Evolutionary conservation across 2,888 invertebrate species (phyloP).

Genomic region (Epirrhoe alternata): DNA sequence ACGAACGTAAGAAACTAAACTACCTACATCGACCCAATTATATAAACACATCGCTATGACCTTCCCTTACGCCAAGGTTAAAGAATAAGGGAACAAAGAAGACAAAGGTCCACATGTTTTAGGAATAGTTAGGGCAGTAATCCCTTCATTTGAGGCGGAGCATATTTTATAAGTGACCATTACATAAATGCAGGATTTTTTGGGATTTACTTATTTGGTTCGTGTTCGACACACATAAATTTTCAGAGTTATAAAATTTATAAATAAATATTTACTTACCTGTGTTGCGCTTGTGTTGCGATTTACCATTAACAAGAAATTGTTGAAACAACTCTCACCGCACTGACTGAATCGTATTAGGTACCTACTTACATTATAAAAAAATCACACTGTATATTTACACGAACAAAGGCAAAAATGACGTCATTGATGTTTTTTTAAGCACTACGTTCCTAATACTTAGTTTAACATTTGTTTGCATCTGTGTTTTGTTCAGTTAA

Average conservation of each 20-base stretch:
- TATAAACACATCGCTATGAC: conserved; percentile 75
- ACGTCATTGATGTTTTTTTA: conserved; percentile 52
- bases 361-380: conserved; percentile 38
- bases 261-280: conserved; percentile 14
- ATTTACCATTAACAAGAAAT: conserved; percentile 16
- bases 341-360: conserved; percentile 34
- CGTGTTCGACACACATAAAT: not conserved
- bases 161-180: conserved; percentile 11
- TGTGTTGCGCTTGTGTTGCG: conserved; percentile 14
- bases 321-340: conserved; percentile 36
- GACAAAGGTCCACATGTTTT: conserved; percentile 34
- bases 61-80: conserved; percentile 75
- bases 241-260: not conserved
- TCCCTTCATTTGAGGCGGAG: conserved; percentile 6
- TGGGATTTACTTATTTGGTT: not conserved
- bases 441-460: conserved; percentile 29
- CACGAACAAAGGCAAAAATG: conserved; percentile 53
- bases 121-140: conserved; percentile 39
- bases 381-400: conserved; percentile 57
- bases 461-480: not conserved
- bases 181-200: conserved; percentile 33
- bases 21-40: conserved; percentile 53
- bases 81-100: conserved; percentile 45
- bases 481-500: not conserved
- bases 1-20: conserved; percentile 20